Evolutionary conservation across 1,140 invertebrate species (phyloP).

Genomic region (Neuroterus valhalla): DNA sequence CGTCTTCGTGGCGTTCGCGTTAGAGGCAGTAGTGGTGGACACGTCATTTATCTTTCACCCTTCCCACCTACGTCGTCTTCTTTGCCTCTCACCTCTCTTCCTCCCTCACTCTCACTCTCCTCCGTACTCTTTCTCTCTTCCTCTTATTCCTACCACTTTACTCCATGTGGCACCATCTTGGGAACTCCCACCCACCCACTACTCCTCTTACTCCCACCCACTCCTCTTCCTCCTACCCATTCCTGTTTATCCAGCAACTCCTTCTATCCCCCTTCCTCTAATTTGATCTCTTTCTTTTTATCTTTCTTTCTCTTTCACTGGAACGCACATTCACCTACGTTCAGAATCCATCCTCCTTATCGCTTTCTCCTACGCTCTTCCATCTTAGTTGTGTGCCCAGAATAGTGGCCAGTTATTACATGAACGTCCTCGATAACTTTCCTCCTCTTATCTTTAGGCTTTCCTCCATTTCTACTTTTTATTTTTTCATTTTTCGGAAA

Average conservation of each 20-base stretch:
- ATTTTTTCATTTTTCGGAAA: background rate
- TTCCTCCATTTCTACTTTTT: background rate
- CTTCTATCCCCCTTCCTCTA: background rate
- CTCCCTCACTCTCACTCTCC: too few species aligned
- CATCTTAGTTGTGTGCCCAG: constrained; percentile 45
- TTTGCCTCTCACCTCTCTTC: constrained; percentile 46
- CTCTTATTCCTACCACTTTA: constrained; percentile 47
- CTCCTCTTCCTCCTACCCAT: background rate
- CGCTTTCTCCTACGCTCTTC: constrained; percentile 32
- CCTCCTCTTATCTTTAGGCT: background rate
- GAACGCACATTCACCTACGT: constrained; percentile 35
- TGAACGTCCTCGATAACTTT: constrained; percentile 21
- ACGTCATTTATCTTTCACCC: constrained; percentile 74
- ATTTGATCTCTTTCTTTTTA: constrained; percentile 12
- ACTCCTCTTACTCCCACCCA: constrained; percentile 38
- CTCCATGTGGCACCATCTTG: constrained; percentile 56
- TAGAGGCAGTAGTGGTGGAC: constrained; percentile 64
- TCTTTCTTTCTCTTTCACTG: background rate
- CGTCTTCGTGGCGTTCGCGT: constrained; percentile 63
- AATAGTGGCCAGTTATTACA: constrained; percentile 52
- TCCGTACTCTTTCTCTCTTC: constrained; percentile 35
- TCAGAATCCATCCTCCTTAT: constrained; percentile 10
- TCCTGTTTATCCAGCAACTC: constrained; percentile 33
- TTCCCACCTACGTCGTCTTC: constrained; percentile 58
- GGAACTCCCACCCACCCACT: constrained; percentile 51